A percentile compares a stretch with the other conserved stretches of the same genome.
Conservation (phyloP, 2,888 invertebrate species). For the Biston betularia region DNA sequence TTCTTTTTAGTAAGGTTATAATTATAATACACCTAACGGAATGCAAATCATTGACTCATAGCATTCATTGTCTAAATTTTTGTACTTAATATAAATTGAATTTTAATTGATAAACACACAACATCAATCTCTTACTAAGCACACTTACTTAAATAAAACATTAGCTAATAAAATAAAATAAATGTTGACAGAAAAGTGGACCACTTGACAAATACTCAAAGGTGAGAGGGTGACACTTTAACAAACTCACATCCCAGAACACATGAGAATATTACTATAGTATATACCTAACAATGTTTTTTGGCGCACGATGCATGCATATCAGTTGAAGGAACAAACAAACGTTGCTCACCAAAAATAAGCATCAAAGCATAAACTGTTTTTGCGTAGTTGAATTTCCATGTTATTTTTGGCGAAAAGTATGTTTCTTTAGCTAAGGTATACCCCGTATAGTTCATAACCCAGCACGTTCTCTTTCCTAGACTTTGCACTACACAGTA, state of each 20-base stretch:
- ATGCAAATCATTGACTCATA: neutral
- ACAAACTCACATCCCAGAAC: slow-evolving; percentile 30
- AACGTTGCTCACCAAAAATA: slow-evolving; percentile 8
- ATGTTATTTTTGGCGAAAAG: slow-evolving; percentile 27
- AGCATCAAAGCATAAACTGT: slow-evolving; percentile 11
- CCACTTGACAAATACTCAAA: slow-evolving; percentile 66
- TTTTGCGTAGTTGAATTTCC: slow-evolving; percentile 5
- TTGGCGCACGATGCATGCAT: slow-evolving; percentile 69
- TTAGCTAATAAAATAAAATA: slow-evolving; percentile 51
- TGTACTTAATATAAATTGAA: neutral
- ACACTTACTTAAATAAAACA: slow-evolving; percentile 37
- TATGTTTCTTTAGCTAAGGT: slow-evolving; percentile 27
- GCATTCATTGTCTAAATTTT: neutral
- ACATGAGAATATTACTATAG: slow-evolving; percentile 7
- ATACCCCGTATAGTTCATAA: slow-evolving; percentile 29
- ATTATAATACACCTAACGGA: neutral
- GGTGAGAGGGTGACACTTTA: slow-evolving; percentile 64
- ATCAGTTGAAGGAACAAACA: slow-evolving; percentile 35
- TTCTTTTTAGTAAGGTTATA: neutral
- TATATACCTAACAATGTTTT: slow-evolving; percentile 18
- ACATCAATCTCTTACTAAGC: slow-evolving; percentile 1
- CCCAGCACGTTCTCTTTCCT: slow-evolving; percentile 50
- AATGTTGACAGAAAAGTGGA: slow-evolving; percentile 76
- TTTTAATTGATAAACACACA: slow-evolving; percentile 2
- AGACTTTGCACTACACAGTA: slow-evolving; percentile 50